phyloP scores from a whole-genome alignment of 2,888 invertebrate genomes.

The Mesorhabditis spiculigera region DNA sequence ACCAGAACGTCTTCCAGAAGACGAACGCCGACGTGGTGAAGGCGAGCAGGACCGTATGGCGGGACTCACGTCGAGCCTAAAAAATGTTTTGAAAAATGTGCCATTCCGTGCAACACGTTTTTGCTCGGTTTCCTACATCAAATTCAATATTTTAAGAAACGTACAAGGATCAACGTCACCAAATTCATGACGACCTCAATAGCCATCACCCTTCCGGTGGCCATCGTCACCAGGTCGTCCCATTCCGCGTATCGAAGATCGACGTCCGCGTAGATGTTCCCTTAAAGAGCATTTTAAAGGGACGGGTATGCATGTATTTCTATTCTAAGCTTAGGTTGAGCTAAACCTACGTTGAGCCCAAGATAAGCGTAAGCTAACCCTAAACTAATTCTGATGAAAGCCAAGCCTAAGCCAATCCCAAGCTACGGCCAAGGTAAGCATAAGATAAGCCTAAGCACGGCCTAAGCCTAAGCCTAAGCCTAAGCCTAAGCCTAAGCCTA shows the following conservation, averaged over 20 bases:
- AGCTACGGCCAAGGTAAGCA: too few relatives aligned
- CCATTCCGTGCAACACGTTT: not conserved
- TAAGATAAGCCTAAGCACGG: too few relatives aligned
- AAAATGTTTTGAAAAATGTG: not conserved
- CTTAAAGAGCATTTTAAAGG: conserved; percentile 21
- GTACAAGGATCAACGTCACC: conserved; percentile 39
- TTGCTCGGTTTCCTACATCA: not conserved
- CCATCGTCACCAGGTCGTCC: conserved; percentile 47
- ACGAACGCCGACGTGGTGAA: conserved; percentile 48
- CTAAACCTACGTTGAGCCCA: not conserved
- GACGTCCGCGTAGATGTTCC: conserved; percentile 52
- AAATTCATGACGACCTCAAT: conserved; percentile 49
- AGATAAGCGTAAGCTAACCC: not conserved
- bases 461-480: too few relatives aligned
- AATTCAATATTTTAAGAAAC: not conserved
- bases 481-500: too few relatives aligned
- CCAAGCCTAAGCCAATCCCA: too few relatives aligned
- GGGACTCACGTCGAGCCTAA: conserved; percentile 38
- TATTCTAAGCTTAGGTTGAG: not conserved
- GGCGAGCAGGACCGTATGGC: conserved; percentile 43
- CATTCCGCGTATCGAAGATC: conserved; percentile 47
- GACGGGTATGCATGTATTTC: not conserved
- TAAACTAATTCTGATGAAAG: too few relatives aligned
- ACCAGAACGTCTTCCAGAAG: conserved; percentile 55
- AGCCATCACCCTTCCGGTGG: conserved; percentile 52